phyloP scores from a whole-genome alignment of 2,888 invertebrate genomes.

The Quadriops clusia region DNA sequence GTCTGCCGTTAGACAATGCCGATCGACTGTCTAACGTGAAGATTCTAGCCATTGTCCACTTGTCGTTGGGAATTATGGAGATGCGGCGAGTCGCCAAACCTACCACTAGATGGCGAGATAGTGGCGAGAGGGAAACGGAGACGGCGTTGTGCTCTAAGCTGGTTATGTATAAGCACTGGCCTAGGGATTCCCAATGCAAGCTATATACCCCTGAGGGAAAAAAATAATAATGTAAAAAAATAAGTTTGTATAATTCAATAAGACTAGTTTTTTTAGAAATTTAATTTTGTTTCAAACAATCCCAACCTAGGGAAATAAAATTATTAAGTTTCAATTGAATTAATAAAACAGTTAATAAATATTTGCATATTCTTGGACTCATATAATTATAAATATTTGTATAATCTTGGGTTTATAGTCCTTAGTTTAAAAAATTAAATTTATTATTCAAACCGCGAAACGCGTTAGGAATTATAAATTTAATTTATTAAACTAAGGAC shows the following conservation, averaged over 20 bases:
- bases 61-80: conserved; percentile 44
- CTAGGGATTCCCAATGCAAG: conserved; percentile 59
- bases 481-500: no score
- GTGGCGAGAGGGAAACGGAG: conserved; percentile 75
- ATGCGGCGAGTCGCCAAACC: conserved; percentile 60
- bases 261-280: no score
- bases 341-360: no score
- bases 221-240: conserved; percentile 3
- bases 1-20: conserved; percentile 21
- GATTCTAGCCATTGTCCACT: conserved; percentile 38
- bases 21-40: conserved; percentile 33
- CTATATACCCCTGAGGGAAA: conserved; percentile 59
- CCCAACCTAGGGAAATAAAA: no score
- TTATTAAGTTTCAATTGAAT: no score
- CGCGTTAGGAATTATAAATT: no score
- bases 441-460: no score
- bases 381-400: no score
- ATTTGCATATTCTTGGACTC: no score
- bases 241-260: not conserved
- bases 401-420: no score
- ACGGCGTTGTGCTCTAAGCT: conserved; percentile 69
- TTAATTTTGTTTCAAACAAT: no score
- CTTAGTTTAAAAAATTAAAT: no score
- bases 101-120: conserved; percentile 65
- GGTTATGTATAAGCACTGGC: conserved; percentile 67